Percentiles rank a stretch among this genome's conserved stretches.
Conservation (phyloP, 1,140 invertebrate species). For the Parapsyche elsis region DNA sequence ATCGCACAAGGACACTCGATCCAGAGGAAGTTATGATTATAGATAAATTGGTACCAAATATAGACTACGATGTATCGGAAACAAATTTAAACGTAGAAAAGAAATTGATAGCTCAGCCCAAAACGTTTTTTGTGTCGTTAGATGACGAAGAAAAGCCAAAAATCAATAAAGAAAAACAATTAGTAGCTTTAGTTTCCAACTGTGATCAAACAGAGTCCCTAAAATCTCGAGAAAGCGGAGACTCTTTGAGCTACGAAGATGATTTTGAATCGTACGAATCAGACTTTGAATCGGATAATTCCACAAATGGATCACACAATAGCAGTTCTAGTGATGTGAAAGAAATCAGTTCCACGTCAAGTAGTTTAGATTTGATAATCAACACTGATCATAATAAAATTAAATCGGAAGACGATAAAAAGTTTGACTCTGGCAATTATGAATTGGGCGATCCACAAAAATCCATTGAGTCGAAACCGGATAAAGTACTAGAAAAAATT, state of each 20-base stretch:
- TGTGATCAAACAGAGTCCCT: constrained; percentile 49
- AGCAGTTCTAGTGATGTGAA: constrained; percentile 41
- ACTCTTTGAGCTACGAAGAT: constrained; percentile 66
- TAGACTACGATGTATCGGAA: constrained; percentile 58
- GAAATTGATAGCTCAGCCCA: constrained; percentile 61
- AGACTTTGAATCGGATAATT: constrained; percentile 69
- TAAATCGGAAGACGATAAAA: constrained; percentile 70
- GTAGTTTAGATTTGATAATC: constrained; percentile 31
- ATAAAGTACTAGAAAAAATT: constrained; percentile 36
- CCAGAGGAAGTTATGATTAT: constrained; percentile 63
- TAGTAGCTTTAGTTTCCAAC: background rate
- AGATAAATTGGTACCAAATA: constrained; percentile 48
- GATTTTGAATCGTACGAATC: constrained; percentile 73
- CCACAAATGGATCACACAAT: constrained; percentile 37
- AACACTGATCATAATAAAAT: constrained; percentile 55
- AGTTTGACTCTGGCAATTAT: constrained; percentile 75
- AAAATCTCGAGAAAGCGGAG: constrained; percentile 57
- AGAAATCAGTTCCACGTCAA: background rate
- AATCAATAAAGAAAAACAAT: constrained; percentile 48
- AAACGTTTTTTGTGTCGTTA: constrained; percentile 63
- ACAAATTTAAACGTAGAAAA: constrained; percentile 60
- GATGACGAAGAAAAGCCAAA: constrained; percentile 53
- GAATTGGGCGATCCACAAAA: constrained; percentile 60
- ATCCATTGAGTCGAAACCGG: constrained; percentile 26
- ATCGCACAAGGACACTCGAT: constrained; percentile 63